Evolutionary conservation across 2,888 invertebrate species (phyloP).

Genomic region (Lepidochitona cinerea): DNA sequence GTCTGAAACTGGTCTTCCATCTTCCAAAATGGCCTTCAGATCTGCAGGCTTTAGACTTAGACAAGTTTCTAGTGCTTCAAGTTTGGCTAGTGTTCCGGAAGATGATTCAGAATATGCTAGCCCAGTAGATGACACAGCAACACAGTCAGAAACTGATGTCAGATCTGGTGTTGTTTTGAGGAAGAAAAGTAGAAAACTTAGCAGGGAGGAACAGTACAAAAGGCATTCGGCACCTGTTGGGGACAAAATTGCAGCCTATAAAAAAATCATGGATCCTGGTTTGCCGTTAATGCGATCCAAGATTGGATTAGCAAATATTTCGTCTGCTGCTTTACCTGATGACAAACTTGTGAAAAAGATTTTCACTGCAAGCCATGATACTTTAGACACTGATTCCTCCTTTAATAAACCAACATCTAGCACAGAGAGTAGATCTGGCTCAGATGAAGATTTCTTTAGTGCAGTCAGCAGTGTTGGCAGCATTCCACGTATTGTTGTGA

Average conservation of each 20-base stretch:
- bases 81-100: constrained; percentile 61
- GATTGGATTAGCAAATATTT: background rate
- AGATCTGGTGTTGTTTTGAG: constrained; percentile 32
- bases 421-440: background rate
- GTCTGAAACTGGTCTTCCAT: background rate
- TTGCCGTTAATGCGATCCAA: background rate
- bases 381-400: background rate
- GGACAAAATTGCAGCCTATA: constrained; percentile 39
- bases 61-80: constrained; percentile 43
- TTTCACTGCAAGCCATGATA: background rate
- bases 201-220: constrained; percentile 43
- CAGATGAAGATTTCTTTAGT: background rate
- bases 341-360: too few relatives aligned
- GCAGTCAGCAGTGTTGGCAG: background rate
- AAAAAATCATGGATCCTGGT: constrained; percentile 6
- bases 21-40: background rate
- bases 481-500: background rate
- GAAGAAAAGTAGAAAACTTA: constrained; percentile 35
- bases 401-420: background rate
- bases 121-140: background rate
- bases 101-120: constrained; percentile 34
- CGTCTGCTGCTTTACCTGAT: background rate
- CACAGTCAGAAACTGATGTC: constrained; percentile 27
- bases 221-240: constrained; percentile 55
- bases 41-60: background rate